A percentile compares a stretch with the other conserved stretches of the same genome.
Evolutionary conservation across 1,140 invertebrate species (phyloP).

Genomic region (Sinella curviseta): DNA sequence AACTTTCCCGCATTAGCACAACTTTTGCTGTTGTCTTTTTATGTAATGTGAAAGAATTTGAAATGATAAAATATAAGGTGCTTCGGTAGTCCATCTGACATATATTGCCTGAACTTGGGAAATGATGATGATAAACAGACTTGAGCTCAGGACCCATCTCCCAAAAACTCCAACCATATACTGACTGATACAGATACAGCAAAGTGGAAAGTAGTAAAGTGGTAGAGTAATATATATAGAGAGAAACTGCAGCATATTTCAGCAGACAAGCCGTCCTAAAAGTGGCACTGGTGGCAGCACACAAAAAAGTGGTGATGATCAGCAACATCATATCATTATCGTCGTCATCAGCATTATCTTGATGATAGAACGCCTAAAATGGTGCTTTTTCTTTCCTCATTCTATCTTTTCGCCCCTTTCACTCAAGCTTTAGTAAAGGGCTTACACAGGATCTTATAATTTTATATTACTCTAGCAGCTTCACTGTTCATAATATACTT

Average conservation of each 20-base stretch:
- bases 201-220: neutral
- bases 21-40: neutral
- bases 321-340: slow-evolving; percentile 22
- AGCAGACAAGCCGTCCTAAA: neutral
- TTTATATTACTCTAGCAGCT: too few relatives aligned
- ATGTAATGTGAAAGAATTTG: neutral
- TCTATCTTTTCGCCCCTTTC: neutral
- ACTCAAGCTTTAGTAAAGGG: too few relatives aligned
- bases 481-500: too few relatives aligned
- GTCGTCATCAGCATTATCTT: slow-evolving; percentile 26
- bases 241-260: neutral
- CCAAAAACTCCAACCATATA: neutral
- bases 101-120: neutral
- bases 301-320: neutral
- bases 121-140: slow-evolving; percentile 7
- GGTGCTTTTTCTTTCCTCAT: neutral
- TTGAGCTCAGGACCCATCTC: neutral
- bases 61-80: neutral
- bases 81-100: neutral
- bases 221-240: neutral
- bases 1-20: neutral
- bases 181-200: neutral
- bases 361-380: slow-evolving; percentile 15
- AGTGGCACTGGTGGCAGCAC: neutral
- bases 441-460: too few relatives aligned